Conservation (phyloP, 2,888 invertebrate genomes). For the Lepidocyrtinus sp. region DNA sequence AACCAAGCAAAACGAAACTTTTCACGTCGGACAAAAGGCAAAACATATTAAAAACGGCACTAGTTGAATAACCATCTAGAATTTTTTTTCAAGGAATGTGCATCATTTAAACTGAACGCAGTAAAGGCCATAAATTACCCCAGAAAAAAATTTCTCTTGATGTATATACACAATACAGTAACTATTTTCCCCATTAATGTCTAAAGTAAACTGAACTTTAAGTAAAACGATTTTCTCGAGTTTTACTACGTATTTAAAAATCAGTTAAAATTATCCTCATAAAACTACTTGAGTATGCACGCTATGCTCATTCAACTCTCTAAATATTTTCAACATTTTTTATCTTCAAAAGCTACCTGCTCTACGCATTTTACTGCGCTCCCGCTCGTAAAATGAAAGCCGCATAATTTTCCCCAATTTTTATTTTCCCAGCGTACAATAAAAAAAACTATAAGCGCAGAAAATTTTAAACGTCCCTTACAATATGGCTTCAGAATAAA, state of each 20-base stretch:
- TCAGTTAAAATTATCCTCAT: slow-evolving; percentile 12
- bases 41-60: no score
- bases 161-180: background rate
- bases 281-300: slow-evolving; percentile 18
- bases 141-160: background rate
- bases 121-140: slow-evolving; percentile 30
- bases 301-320: background rate
- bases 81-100: no score
- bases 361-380: slow-evolving; percentile 54
- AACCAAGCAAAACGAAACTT: no score
- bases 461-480: slow-evolving; percentile 49
- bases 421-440: no score
- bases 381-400: slow-evolving; percentile 29
- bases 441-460: no score
- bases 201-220: no score
- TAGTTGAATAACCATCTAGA: background rate
- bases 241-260: slow-evolving; percentile 35
- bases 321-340: background rate
- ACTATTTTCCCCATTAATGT: no score
- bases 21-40: no score
- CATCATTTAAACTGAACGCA: background rate
- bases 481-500: no score
- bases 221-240: no score
- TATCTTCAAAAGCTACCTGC: slow-evolving; percentile 42
- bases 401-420: slow-evolving; percentile 46